Evolutionary conservation across 2,797 vertebrate species (phyloP).

Genomic region (Distichodus sexfasciatus): DNA sequence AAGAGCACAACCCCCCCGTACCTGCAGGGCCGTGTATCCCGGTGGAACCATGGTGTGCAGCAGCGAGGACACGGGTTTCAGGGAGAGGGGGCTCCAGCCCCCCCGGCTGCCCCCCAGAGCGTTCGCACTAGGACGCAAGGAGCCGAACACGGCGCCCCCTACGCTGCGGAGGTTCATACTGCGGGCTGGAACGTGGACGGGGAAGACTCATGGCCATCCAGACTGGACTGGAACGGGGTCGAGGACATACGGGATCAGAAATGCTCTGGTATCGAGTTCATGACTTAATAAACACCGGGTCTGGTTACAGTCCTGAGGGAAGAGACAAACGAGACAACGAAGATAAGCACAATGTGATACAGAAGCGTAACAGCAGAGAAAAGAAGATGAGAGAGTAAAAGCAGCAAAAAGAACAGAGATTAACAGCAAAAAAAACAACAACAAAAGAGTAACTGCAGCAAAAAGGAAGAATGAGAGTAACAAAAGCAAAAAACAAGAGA

Average conservation of each 20-base stretch:
- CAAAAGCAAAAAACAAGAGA: too few relatives aligned
- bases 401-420: too few relatives aligned
- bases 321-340: too few relatives aligned
- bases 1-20: too few relatives aligned
- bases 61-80: slow-evolving; percentile 79
- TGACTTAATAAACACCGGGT: background rate
- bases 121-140: slow-evolving; percentile 66
- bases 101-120: slow-evolving; percentile 58
- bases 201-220: slow-evolving; percentile 61
- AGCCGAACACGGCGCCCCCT: slow-evolving; percentile 67
- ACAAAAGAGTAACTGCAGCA: too few relatives aligned
- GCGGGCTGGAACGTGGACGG: slow-evolving; percentile 13
- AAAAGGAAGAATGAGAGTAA: too few relatives aligned
- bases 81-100: slow-evolving; percentile 75
- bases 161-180: slow-evolving; percentile 73
- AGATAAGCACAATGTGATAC: too few relatives aligned
- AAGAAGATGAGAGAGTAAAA: too few relatives aligned
- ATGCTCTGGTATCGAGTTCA: slow-evolving; percentile 6
- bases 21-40: slow-evolving; percentile 84
- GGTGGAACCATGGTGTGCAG: slow-evolving; percentile 91
- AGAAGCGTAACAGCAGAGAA: too few relatives aligned
- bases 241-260: background rate
- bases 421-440: too few relatives aligned
- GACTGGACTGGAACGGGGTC: background rate
- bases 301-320: background rate